Base-by-base conservation (phyloP, 2,888 invertebrate genomes). In the Eretmocerus hayati region DNA sequence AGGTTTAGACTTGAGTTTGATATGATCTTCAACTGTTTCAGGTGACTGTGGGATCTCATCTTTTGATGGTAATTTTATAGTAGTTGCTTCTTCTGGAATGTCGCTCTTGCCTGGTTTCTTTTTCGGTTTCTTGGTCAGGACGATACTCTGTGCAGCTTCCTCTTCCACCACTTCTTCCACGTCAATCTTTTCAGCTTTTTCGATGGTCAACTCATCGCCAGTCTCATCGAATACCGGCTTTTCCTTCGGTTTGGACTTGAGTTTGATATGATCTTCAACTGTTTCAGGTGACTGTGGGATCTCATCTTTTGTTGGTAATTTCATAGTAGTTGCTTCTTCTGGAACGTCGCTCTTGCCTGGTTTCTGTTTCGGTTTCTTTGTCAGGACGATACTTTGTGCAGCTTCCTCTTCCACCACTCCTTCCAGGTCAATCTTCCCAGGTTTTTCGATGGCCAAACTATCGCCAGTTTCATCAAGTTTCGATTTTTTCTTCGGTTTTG, bases 251-350 rank as follows among this genome's bases (percentile, higher is more conserved):
- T 30, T 30, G n/a, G n/a, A n/a, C n/a, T n/a, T n/a, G n/a, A n/a
- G n/a, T n/a, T n/a, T n/a, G n/a, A n/a, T n/a, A n/a, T n/a, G n/a
- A n/a, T n/a, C n/a, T n/a, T n/a, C n/a, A n/a, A n/a, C n/a, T n/a
- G n/a, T n/a, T n/a, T n/a, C n/a, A n/a, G n/a, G n/a, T n/a, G n/a
- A n/a, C n/a, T n/a, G n/a, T n/a, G n/a, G n/a, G n/a, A n/a, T n/a
- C n/a, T n/a, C n/a, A n/a, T n/a, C n/a, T n/a, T n/a, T n/a, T n/a
- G n/a, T n/a, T n/a, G n/a, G n/a, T n/a, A n/a, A n/a, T 66, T 67
- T 69, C 63, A 74, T 59, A 57, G 66, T 56, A 42, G 73, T 64
- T 15, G 75, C 60, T 56, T 78, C 76, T 50, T 76, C 75, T 2
- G 66, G 67, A 39, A 71, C 71, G 54, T 77, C 72, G 45, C 69